Base-by-base conservation (phyloP, 2,888 invertebrate species). In the Apamea anceps region DNA sequence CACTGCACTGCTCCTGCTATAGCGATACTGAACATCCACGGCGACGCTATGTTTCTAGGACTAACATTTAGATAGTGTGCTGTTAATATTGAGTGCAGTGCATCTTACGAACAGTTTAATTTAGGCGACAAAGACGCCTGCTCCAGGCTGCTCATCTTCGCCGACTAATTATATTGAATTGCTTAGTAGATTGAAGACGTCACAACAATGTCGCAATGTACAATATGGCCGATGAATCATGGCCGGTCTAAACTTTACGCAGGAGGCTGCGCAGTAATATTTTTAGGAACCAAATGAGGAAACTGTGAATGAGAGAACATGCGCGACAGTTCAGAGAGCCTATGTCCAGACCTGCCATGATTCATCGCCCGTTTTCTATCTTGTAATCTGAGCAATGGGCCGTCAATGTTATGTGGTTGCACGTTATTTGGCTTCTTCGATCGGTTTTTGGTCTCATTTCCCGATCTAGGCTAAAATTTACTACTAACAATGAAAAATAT, bases 1-100 rank as follows among this genome's bases (percentile, higher is more conserved):
- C 48, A 57, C 88, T 7, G 68, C 72, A 7, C 63, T 89, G 0
- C 72, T 88, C 12, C 54, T 88, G 57, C 76, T 88, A 77, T 76
- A 86, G 79, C 75, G 74, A 0, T 25, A 60, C 54, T 51, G 8
- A 54, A 54, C 63, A 25, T 28, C 32, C 65, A 65, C 32, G 21
- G 32, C 21, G 21, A 65, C 65, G 21, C 21, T 65, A 48, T 63
- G 15, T 77, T 73, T 68, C 18, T 65, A 51, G 13, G 32, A 75
- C 80, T 75, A 82, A 80, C 67, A 72, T 72, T 68, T 51, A n/a
- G 51, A 70, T 62, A 72, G 68, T 60, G 51, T 28, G 70, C 12
- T 45, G 42, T 63, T 42, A 51, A 15, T 70, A 13, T 75, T 37
- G 15, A 75, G 67, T 75, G 72, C 63, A 85, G 63, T 80, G 85